Evolutionary conservation across 2,113 vertebrate genomes (phyloP), one percentile per base, ranked within the genome.

Genomic region (Misgurnus anguillicaudatus): DNA sequence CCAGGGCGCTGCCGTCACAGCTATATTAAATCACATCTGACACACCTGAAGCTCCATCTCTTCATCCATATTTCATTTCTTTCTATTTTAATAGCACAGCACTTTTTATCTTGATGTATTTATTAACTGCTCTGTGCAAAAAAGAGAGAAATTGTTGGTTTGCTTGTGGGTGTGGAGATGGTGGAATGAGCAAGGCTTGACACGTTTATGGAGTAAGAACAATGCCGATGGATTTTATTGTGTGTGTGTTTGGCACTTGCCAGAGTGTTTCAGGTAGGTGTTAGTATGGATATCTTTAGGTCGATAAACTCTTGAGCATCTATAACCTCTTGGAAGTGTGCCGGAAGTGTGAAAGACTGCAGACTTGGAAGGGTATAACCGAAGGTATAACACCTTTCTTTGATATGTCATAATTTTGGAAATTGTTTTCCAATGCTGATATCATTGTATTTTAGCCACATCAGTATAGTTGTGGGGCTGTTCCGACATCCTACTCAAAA

Each of bases 21-120:
- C 94, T 93, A 95, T 95, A 95, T 97, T 96, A 97, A 98, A 98
- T 98, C 96, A 97, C 94, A 92, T 91, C 93, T 95, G 95, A 96
- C 93, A 88, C 94, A 97, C 95, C 96, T 95, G 94, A 92, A 93
- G 94, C 92, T 79, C 89, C 82, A 91, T 87, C 92, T 94, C 93
- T 95, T 96, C 96, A 98, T 97, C 94, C 95, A 97, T 98, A 98
- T 98, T 97, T 98, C 95, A 98, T 96, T 91, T 89, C 88, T 79
- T 91, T 92, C 88, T 91, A 91, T 95, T 96, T 95, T 94, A 96
- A 96, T 94, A 94, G 92, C 89, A 89, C 95, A 95, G 94, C 95
- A 95, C 92, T 95, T 98, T 96, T 95, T 68, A 93, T 89, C 92
- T 93, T 94, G 94, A 95, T 96, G 91, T 95, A 95, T 98, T 98